Evolutionary conservation across 2,888 invertebrate species (phyloP).

Genomic region (Sceliomorpha sp.): DNA sequence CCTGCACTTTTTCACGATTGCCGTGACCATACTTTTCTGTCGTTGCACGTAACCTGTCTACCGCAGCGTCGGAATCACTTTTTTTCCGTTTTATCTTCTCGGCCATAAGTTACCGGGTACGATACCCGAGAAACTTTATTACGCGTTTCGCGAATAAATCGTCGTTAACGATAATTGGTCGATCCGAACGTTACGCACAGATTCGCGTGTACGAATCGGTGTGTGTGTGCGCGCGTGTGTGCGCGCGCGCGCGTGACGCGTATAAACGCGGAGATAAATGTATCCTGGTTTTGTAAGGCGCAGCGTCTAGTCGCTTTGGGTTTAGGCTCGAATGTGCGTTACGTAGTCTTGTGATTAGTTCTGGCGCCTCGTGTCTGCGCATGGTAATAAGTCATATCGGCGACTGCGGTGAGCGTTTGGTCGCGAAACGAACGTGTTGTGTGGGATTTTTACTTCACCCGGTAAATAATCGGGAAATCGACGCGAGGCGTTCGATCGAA

Average conservation of each 20-base stretch:
- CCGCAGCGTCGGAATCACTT: not conserved
- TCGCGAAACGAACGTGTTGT: conserved; percentile 45
- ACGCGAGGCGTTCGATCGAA: conserved; percentile 40
- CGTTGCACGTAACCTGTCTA: conserved; percentile 1
- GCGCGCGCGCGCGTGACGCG: conserved; percentile 5
- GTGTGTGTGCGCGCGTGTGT: not conserved
- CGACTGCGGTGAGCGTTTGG: conserved; percentile 51
- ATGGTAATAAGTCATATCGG: conserved; percentile 56
- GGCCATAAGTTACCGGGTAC: conserved; percentile 21
- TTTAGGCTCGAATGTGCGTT: conserved; percentile 42
- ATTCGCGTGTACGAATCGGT: conserved; percentile 37
- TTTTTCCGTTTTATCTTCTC: conserved; percentile 26
- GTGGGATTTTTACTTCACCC: conserved; percentile 47
- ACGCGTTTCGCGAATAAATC: conserved; percentile 47
- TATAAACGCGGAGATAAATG: conserved; percentile 43
- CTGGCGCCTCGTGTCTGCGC: conserved; percentile 51
- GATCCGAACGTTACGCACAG: conserved; percentile 46
- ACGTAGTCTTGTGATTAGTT: conserved; percentile 48
- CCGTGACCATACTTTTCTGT: not conserved
- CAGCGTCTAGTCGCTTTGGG: conserved; percentile 20
- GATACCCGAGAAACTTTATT: conserved; percentile 38
- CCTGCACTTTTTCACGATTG: not conserved
- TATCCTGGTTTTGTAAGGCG: conserved; percentile 36
- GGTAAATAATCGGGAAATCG: conserved; percentile 52
- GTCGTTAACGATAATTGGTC: conserved; percentile 55